These are phyloP conservation scores for Acropternis orthonyx DNA, from an alignment of 2,797 vertebrate genomes.

Conservation along the genomic window DNA sequence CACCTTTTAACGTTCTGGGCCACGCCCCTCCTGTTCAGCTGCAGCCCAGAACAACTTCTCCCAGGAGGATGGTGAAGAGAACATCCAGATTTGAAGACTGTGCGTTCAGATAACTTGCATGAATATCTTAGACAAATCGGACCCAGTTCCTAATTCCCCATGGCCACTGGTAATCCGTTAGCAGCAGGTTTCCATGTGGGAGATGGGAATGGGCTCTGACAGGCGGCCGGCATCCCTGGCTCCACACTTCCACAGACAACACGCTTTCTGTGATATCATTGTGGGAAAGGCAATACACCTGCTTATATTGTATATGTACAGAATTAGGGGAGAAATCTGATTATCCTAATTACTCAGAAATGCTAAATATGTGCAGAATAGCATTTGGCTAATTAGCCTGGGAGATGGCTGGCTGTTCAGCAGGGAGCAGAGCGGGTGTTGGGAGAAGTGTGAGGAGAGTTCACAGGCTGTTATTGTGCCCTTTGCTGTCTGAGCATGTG, in stretches of 20 bases:
- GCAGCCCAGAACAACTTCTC: neutral
- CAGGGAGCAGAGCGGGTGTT: neutral
- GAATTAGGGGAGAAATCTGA: slow-evolving; percentile 63
- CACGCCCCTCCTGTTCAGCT: neutral
- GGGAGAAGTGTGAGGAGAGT: neutral
- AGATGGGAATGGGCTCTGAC: neutral
- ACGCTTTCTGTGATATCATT: neutral
- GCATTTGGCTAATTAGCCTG: slow-evolving; percentile 35
- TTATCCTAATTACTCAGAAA: slow-evolving; percentile 66
- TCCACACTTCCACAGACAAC: neutral
- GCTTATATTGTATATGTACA: neutral
- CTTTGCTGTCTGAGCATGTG: neutral
- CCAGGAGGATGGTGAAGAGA: neutral
- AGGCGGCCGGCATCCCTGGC: neutral
- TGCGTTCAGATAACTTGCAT: neutral
- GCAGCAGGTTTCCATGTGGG: neutral
- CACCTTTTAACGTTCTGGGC: neutral
- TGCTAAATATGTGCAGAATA: slow-evolving; percentile 62
- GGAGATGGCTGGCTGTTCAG: slow-evolving; percentile 22
- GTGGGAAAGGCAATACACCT: slow-evolving; percentile 43
- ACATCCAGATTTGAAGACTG: neutral
- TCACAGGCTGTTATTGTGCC: neutral
- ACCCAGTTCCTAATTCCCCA: neutral
- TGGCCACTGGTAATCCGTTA: neutral
- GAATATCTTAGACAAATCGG: neutral